Conservation (phyloP, 2,113 vertebrate species). For the Halichoerus grypus region DNA sequence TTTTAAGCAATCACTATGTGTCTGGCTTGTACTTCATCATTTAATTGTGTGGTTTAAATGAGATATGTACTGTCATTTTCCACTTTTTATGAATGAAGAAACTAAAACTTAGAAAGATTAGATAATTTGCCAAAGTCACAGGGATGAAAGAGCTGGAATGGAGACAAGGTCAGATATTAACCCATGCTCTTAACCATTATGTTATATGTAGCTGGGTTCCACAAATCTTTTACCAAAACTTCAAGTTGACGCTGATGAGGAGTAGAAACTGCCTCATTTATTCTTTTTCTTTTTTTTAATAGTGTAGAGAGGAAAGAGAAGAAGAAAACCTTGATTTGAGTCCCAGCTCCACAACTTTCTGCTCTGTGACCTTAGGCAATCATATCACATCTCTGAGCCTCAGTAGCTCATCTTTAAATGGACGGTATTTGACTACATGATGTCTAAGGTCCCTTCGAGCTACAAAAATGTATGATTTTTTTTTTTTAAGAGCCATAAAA, state of each 20-base stretch:
- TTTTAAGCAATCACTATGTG: neutral
- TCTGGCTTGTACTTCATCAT: neutral
- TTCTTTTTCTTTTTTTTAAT: neutral
- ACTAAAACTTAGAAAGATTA: neutral
- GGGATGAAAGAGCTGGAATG: neutral
- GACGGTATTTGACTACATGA: neutral
- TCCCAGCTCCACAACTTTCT: neutral
- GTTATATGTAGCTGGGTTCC: neutral
- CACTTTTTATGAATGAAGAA: neutral
- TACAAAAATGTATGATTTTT: neutral
- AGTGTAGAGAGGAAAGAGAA: neutral
- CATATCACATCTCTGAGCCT: neutral
- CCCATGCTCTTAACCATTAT: neutral
- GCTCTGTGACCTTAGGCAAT: neutral
- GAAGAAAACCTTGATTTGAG: neutral
- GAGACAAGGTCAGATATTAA: neutral
- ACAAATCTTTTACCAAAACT: neutral
- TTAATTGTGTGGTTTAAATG: neutral
- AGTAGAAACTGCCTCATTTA: neutral
- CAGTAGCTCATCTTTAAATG: neutral
- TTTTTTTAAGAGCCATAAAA: neutral
- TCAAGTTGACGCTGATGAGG: neutral
- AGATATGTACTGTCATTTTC: neutral
- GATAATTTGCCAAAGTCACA: neutral
- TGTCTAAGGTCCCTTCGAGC: neutral